Percentiles rank a stretch among this genome's conserved stretches.
Evolutionary conservation across 2,797 vertebrate genomes (phyloP).

Genomic region (Loriculus beryllinus): DNA sequence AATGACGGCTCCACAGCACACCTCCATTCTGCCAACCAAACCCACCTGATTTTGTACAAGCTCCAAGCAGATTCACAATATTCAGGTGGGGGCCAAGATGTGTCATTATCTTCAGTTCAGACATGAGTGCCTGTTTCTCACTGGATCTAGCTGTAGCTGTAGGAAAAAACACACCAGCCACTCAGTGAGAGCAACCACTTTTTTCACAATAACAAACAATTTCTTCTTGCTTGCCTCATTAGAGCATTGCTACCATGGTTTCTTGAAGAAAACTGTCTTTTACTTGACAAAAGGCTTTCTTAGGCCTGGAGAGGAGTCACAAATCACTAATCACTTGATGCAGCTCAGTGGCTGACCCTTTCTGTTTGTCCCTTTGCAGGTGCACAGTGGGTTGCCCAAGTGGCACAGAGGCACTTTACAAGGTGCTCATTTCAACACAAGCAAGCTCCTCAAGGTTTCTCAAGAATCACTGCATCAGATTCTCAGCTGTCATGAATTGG

Average conservation of each 20-base stretch:
- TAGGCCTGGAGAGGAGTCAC: neutral
- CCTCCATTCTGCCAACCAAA: neutral
- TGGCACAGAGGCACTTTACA: neutral
- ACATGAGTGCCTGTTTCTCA: constrained; percentile 98
- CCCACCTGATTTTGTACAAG: constrained; percentile 97
- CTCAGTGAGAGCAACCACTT: neutral
- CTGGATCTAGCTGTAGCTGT: constrained; percentile 96
- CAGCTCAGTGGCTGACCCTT: neutral
- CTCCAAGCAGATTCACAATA: constrained; percentile 95
- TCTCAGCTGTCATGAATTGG: neutral
- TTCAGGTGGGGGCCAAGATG: constrained; percentile 98
- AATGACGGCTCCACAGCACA: neutral
- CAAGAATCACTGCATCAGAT: neutral
- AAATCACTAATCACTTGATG: neutral
- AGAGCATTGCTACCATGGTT: neutral
- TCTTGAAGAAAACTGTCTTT: neutral
- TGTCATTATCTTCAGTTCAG: constrained; percentile 99
- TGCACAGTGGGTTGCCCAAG: neutral
- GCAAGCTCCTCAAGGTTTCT: neutral
- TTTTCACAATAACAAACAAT: neutral
- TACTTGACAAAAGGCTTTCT: neutral
- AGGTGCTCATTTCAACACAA: neutral
- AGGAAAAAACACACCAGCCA: neutral
- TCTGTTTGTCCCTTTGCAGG: neutral
- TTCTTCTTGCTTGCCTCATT: neutral